Conservation (phyloP, 1,140 invertebrate genomes). For the Sitodiplosis mosellana region DNA sequence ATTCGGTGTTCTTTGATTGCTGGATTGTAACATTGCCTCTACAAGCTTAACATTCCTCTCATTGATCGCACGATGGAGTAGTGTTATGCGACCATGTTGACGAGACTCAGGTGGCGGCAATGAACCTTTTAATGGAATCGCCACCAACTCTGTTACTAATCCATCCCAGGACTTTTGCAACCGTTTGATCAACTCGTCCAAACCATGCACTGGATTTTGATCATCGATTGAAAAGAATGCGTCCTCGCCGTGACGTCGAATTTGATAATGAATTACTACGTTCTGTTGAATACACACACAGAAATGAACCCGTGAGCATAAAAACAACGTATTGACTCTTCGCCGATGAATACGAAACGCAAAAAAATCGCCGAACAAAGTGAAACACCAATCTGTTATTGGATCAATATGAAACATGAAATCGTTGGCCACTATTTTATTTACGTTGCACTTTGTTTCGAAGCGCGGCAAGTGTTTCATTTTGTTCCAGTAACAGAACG, state of each 20-base stretch:
- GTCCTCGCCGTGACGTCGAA: slow-evolving; percentile 66
- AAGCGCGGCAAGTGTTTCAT: no score
- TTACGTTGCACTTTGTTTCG: no score
- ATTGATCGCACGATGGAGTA: slow-evolving; percentile 54
- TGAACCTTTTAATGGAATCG: slow-evolving; percentile 26
- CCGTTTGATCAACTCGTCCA: slow-evolving; percentile 70
- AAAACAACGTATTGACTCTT: no score
- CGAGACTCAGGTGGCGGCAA: slow-evolving; percentile 66
- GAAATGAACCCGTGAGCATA: no score
- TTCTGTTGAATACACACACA: slow-evolving; percentile 22
- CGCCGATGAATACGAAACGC: no score
- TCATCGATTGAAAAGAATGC: slow-evolving; percentile 78
- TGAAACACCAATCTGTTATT: no score
- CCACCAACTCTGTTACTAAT: slow-evolving; percentile 34
- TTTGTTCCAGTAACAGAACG: no score
- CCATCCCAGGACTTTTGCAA: slow-evolving; percentile 53
- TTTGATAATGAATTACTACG: slow-evolving; percentile 70
- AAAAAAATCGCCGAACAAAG: no score
- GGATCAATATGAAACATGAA: no score
- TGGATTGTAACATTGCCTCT: slow-evolving; percentile 45
- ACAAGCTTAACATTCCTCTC: slow-evolving; percentile 60
- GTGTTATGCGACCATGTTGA: slow-evolving; percentile 64
- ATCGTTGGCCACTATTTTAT: no score
- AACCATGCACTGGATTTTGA: slow-evolving; percentile 63
- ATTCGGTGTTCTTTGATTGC: slow-evolving; percentile 33